Base-by-base conservation (phyloP, 1,140 invertebrate genomes). In the Bombus waltoni region DNA sequence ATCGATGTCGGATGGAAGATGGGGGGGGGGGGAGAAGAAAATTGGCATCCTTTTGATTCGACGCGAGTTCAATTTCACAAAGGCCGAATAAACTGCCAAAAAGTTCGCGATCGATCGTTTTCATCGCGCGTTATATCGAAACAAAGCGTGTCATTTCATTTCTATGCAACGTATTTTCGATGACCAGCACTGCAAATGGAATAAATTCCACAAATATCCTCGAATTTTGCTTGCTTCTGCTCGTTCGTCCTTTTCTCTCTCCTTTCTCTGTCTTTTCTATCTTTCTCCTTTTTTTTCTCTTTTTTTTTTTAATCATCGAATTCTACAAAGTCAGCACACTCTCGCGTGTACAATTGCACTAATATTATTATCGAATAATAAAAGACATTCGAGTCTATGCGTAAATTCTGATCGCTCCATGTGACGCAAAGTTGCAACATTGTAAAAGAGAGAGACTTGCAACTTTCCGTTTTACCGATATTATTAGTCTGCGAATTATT, bases 31-130 rank as follows among this genome's bases (percentile, higher is more conserved):
- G n/a, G n/a, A 72, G n/a, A 72, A 32, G 15, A 1, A 32, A 22
- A 32, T 10, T 15, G 9, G 42, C 44, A 44, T 38, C 2, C 25
- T 42, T 59, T 38, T 40, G 25, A 28, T 59, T 53, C 25, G 11
- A 35, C 42, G 32, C 22, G 8, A 25, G 53, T 59, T 40, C 35
- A 38, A 76, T 76, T 28, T 38, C 74, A n/a, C 47, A 25, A 59
- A 18, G 25, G 13, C 40, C 53, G 53, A 76, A 76, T 40, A 57
- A 76, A 57, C 53, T 38, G 9, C 10, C 11, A 76, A 76, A 76
- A 74, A 59, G 59, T 28, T 18, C 25, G 35, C 74, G 59, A 76
- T 76, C 74, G 59, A 76, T 53, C 38, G 59, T 28, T 76, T 8
- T 18, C 53, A 28, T 59, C 35, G 47, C 11, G n/a, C 42, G 32